Evolutionary conservation across 2,888 invertebrate species (phyloP), one percentile per base, ranked within the genome.

Genomic region (Flexamia atlantica): DNA sequence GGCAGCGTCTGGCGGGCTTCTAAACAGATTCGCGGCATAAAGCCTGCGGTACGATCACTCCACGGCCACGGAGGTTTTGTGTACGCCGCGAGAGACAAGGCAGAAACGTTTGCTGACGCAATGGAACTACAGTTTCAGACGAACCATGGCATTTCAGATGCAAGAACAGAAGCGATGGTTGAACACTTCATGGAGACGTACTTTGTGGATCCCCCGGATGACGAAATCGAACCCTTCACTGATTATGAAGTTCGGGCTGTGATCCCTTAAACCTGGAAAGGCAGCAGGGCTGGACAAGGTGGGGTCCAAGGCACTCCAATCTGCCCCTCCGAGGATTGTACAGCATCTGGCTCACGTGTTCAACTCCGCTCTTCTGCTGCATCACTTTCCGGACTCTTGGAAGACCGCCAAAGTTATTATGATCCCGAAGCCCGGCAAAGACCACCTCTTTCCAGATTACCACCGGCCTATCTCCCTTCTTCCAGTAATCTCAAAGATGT

Each of bases 61-160:
- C 46, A 28, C 28, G 30, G 30, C 10, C 46, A 53, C 12, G n/a
- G 46, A 9, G n/a, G 30, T 3, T 2, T 53, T 4, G 64, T 79
- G 12, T 83, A 68, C 28, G 17, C 72, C 23, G 7, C 32, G 5
- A 23, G 1, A 5, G 53, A 32, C 17, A 53, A 28, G 17, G 83
- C 68, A 0, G 79, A 83, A 46, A 12, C 42, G 9, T 83, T 79
- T 30, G 83, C 83, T 28, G 79, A 76, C 60, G 40, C 82, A 5
- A 74, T 83, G 60, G 28, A 40, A 30, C 17, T 10, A 10, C 79
- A 83, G 28, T 83, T 83, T 36, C 36, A 36, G 9, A 36, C 4
- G 5, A 36, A 36, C 36, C 4, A 4, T 9, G 36, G 9, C 36
- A 36, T n/a, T n/a, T n/a, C n/a, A n/a, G n/a, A n/a, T n/a, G n/a